Evolutionary conservation across 2,113 vertebrate species (phyloP), one percentile per base, ranked within the genome.

Genomic region (Steatornis caripensis): DNA sequence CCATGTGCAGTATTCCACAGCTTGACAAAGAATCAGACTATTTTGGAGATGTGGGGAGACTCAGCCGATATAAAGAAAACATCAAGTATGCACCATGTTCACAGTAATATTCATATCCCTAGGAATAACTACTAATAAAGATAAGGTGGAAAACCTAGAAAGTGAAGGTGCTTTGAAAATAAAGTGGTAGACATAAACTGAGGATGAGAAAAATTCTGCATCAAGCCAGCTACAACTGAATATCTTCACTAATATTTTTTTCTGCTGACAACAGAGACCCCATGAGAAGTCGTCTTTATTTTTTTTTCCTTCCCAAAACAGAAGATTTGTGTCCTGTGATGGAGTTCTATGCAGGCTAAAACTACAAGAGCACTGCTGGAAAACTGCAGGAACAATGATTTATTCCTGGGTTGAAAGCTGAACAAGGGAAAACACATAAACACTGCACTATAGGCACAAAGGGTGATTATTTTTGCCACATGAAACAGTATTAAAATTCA

Each of bases 391-490:
- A 29, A 23, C 54, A 48, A 34, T 82, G 70, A 75, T 93, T 82
- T 84, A 82, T 41, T 77, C 48, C 87, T 76, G 48, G 53, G 75
- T 70, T 29, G 29, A 55, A 94, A 91, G 86, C 89, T 64, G 53
- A 72, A 49, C 85, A 80, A 69, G 78, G 66, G 62, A 91, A 96
- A 94, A 91, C 71, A 86, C 49, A 66, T 87, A 85, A 95, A 95
- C 86, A 92, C 58, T 70, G 70, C 34, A 48, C 43, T 91, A 26
- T 72, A 14, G 45, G 88, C 77, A 41, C 54, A 82, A 87, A 95
- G 70, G 39, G 43, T 92, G 90, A 95, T 96, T 91, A 90, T 92
- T 93, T 94, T 95, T 96, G 88, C 84, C 84, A 70, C 80, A 24
- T n/a, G 29, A 82, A 84, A 60, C 15, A 61, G 39, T 55, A 94